phyloP scores from a whole-genome alignment of 2,888 invertebrate species.

The Masnerella sp. region DNA sequence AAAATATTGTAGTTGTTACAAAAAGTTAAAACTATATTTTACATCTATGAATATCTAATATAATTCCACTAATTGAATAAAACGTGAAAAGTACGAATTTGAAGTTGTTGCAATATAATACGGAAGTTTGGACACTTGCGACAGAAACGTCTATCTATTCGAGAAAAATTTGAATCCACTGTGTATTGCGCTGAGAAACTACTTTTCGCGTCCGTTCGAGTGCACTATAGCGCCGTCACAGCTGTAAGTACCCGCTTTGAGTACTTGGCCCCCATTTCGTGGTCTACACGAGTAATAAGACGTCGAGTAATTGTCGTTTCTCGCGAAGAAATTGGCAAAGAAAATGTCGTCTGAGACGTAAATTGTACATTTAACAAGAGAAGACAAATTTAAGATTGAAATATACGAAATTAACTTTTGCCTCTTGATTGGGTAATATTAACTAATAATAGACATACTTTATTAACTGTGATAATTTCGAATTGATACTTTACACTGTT shows the following conservation, averaged over 20 bases:
- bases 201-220: conserved; percentile 31
- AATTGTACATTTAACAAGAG: conserved; percentile 27
- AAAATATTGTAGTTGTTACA: too few species aligned
- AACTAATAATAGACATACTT: conserved; percentile 23
- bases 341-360: conserved; percentile 40
- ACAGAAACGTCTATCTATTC: conserved; percentile 18
- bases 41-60: too few species aligned
- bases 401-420: conserved; percentile 32
- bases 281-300: conserved; percentile 53
- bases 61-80: too few species aligned
- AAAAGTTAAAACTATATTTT: too few species aligned
- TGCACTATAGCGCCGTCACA: conserved; percentile 26
- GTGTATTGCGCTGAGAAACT: conserved; percentile 12
- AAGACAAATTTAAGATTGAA: conserved; percentile 21
- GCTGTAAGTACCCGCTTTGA: conserved; percentile 40
- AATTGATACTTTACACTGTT: too few species aligned
- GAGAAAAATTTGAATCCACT: conserved; percentile 16
- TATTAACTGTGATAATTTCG: too few species aligned
- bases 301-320: conserved; percentile 50
- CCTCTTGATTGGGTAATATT: conserved; percentile 9
- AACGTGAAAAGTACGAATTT: too few species aligned
- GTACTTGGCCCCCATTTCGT: conserved; percentile 51
- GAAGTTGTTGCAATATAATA: conserved; percentile 2
- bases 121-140: neutral
- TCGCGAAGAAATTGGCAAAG: conserved; percentile 45